Conservation (phyloP, 1,140 invertebrate species). For the Rhopalosiphum maidis region DNA sequence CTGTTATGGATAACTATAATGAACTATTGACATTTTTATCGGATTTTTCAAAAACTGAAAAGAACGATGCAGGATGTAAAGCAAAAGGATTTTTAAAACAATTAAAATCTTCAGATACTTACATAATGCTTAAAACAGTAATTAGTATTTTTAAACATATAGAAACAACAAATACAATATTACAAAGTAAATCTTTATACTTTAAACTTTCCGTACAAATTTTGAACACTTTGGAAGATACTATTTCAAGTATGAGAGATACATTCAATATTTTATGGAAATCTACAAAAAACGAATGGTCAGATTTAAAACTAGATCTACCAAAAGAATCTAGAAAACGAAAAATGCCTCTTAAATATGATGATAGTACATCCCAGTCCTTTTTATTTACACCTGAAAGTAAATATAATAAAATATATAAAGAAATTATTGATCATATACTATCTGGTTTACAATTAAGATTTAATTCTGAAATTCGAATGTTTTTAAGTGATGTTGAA, state of each 20-base stretch:
- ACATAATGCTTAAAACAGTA: constrained; percentile 14
- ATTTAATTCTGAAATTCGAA: constrained; percentile 21
- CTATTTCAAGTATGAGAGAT: constrained; percentile 21
- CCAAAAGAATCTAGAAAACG: constrained; percentile 21
- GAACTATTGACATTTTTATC: neutral
- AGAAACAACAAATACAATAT: constrained; percentile 10
- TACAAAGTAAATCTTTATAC: constrained; percentile 12
- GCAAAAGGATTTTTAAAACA: constrained; percentile 25
- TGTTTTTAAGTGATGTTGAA: neutral
- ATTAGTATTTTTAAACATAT: constrained; percentile 20
- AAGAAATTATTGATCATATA: constrained; percentile 18
- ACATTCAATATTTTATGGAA: neutral
- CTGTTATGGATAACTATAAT: neutral
- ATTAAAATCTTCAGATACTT: constrained; percentile 6
- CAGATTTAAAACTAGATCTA: neutral
- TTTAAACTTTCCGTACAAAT: constrained; percentile 23
- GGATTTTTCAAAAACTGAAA: constrained; percentile 23
- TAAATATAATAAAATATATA: constrained; percentile 21
- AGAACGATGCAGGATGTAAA: constrained; percentile 14
- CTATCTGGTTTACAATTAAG: constrained; percentile 25
- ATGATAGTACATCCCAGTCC: neutral
- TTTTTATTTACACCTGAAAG: constrained; percentile 22
- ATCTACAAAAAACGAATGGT: constrained; percentile 14
- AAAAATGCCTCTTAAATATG: constrained; percentile 29
- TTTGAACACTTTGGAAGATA: constrained; percentile 21